Evolutionary conservation across 2,797 vertebrate species (phyloP).

Genomic region (Otolemur crassicaudatus): DNA sequence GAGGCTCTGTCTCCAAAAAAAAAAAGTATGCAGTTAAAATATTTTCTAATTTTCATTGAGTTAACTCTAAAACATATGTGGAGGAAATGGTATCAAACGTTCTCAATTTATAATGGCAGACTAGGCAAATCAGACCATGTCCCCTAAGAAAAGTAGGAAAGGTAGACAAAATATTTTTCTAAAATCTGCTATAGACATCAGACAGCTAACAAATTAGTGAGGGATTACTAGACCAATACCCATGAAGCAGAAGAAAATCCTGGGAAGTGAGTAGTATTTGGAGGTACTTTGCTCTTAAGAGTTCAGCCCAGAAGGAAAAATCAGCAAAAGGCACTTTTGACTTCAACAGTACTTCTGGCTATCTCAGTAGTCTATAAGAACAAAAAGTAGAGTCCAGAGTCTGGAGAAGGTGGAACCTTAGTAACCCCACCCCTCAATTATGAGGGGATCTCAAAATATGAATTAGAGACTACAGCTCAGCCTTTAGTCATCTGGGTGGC

Average conservation of each 20-base stretch:
- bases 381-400: background rate
- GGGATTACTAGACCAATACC: background rate
- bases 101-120: background rate
- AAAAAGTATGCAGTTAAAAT: background rate
- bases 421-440: background rate
- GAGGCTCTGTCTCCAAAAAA: too few species aligned
- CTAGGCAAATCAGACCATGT: background rate
- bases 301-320: background rate
- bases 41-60: conserved; percentile 13
- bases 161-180: background rate
- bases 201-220: conserved; percentile 18
- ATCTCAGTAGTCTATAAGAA: background rate
- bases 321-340: background rate
- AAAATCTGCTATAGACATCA: background rate
- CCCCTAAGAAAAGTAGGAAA: background rate
- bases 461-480: background rate
- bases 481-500: background rate
- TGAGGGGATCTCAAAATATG: background rate
- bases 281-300: background rate
- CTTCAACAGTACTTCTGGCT: background rate
- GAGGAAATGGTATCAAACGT: conserved; percentile 17
- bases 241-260: background rate
- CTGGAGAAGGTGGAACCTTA: background rate
- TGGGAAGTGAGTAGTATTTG: background rate
- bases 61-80: background rate